Conservation (phyloP, 1,140 invertebrate genomes). For the Campoletis sonorensis region DNA sequence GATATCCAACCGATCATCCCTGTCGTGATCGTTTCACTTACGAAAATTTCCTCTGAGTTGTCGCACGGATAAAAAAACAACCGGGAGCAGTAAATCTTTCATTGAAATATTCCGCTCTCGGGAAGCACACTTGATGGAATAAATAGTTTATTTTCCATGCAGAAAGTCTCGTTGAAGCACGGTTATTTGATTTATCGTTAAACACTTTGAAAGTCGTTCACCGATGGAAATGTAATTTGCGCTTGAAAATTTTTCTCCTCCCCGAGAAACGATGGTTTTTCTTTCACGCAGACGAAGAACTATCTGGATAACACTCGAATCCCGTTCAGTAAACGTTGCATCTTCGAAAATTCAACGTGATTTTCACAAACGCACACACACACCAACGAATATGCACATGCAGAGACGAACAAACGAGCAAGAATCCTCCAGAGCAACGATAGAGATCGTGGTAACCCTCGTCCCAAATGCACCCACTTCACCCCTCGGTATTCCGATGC, state of each 20-base stretch:
- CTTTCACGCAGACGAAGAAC: not conserved
- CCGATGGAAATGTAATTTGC: not conserved
- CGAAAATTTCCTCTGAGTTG: not conserved
- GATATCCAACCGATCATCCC: slow-evolving; percentile 1
- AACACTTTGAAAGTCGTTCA: not conserved
- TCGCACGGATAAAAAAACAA: not conserved
- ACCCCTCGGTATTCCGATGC: not conserved
- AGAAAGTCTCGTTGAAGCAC: not conserved
- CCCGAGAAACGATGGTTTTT: not conserved
- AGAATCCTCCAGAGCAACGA: slow-evolving; percentile 3
- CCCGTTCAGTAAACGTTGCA: slow-evolving; percentile 2
- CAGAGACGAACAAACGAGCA: not conserved
- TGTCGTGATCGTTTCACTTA: not conserved
- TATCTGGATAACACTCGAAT: slow-evolving; percentile 30
- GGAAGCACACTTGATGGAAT: not conserved
- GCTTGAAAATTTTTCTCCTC: not conserved
- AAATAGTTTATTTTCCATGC: not conserved
- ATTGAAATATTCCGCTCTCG: not conserved
- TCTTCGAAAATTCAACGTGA: slow-evolving; percentile 18
- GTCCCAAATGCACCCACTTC: not conserved
- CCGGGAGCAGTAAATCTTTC: not conserved
- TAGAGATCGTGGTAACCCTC: slow-evolving; percentile 2
- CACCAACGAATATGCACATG: not conserved
- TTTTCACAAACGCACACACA: not conserved
- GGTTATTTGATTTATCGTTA: not conserved